Base-by-base conservation (phyloP, 2,888 invertebrate genomes). In the Ischnura elegans region DNA sequence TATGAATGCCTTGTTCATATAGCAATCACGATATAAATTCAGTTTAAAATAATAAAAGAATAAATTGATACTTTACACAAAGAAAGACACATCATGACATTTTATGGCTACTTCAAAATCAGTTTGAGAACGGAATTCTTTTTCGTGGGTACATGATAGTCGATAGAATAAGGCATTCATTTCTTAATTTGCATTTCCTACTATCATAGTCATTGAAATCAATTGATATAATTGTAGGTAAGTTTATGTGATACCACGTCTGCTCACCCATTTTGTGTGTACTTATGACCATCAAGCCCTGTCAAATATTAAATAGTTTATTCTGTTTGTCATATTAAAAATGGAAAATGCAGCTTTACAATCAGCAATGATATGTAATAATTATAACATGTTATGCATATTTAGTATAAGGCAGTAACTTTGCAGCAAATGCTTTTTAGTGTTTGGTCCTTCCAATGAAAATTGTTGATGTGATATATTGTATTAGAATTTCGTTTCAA, bases 381-480 rank as follows among this genome's bases (percentile, higher is more conserved):
- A 90, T 90, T 90, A 90, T 90, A 90, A 90, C 90, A 90, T 90
- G 90, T 90, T 90, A 90, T 90, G 61, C 90, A 90, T 90, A 90
- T 90, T 90, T 90, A 90, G 90, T 90, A 90, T 61, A 90, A 61
- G 66, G 61, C 61, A 61, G 90, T 90, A 90, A 90, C 90, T 90
- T 90, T 90, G 90, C 90, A 90, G 90, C 90, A 90, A 90, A 90
- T 61, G 90, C 90, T 90, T 90, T 90, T 90, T 90, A 90, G 90
- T 90, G 90, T 90, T 90, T 90, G 90, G 90, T 90, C 90, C 90
- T 90, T 90, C 90, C 90, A 90, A 90, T 90, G 90, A 90, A 90
- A 90, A 90, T 90, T 90, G 90, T 90, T 90, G 90, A 90, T 90
- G 90, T 90, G 90, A 90, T 90, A 90, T 90, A 90, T 90, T 90